These are phyloP conservation scores for Pemphigus obesinymphae DNA, from an alignment of 1,140 invertebrate species.

Conservation along the genomic window DNA sequence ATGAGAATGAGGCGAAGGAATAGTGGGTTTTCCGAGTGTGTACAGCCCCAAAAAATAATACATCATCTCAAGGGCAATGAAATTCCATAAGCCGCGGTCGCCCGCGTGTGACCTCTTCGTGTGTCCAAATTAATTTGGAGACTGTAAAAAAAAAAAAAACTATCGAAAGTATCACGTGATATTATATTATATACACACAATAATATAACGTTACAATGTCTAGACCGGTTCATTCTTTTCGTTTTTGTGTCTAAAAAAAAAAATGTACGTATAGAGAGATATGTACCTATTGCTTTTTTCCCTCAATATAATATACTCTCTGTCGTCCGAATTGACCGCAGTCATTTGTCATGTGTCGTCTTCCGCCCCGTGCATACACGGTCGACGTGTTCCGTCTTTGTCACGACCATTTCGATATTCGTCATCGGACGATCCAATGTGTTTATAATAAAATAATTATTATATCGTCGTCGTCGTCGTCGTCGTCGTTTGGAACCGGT, in stretches of 20 bases:
- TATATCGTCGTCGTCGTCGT: not conserved
- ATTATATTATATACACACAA: not conserved
- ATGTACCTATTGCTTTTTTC: not conserved
- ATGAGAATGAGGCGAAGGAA: no score
- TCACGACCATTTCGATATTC: conserved; percentile 12
- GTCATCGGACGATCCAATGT: conserved; percentile 7
- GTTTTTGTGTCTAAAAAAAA: not conserved
- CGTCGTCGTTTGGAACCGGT: not conserved
- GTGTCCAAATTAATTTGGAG: conserved; percentile 38
- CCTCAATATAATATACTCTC: not conserved
- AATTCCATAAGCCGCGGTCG: conserved; percentile 24
- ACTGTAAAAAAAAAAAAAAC: conserved; percentile 1
- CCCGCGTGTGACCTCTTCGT: conserved; percentile 14
- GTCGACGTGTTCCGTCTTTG: conserved; percentile 33
- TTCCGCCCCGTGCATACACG: not conserved
- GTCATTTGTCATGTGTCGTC: conserved; percentile 39
- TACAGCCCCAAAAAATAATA: not conserved
- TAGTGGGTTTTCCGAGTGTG: no score
- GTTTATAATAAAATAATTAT: not conserved
- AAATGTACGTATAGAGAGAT: not conserved
- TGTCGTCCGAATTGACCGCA: conserved; percentile 1
- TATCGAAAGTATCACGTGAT: not conserved
- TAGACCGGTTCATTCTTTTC: conserved; percentile 36
- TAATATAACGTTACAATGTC: conserved; percentile 36
- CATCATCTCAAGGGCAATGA: conserved; percentile 4